phyloP scores from a whole-genome alignment of 2,888 invertebrate genomes.

The Danaus chrysippus region DNA sequence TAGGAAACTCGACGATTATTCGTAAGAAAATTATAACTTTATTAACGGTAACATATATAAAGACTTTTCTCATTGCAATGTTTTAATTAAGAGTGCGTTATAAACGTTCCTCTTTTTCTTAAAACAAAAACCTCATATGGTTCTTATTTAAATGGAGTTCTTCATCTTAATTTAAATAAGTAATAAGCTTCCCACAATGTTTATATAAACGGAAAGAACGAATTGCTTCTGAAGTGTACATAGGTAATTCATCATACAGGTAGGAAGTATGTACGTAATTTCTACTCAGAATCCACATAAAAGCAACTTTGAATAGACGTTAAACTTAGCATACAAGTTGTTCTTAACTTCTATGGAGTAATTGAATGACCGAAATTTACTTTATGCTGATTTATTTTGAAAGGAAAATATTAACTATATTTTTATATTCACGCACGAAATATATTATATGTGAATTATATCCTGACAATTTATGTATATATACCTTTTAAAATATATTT shows the following conservation, averaged over 20 bases:
- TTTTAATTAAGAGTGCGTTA: too few relatives aligned
- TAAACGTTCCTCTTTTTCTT: too few relatives aligned
- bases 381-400: not conserved
- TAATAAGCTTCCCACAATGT: not conserved
- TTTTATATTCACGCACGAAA: too few relatives aligned
- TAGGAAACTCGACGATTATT: too few relatives aligned
- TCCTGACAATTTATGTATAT: too few relatives aligned
- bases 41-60: too few relatives aligned
- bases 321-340: conserved; percentile 1
- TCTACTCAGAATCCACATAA: not conserved
- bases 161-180: not conserved
- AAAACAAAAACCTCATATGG: too few relatives aligned
- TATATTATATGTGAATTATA: too few relatives aligned
- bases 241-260: not conserved
- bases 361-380: conserved; percentile 1
- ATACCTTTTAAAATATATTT: too few relatives aligned
- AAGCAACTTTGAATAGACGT: conserved; percentile 1
- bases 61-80: too few relatives aligned
- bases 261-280: not conserved
- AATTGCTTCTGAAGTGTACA: not conserved
- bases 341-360: conserved; percentile 1
- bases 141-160: too few relatives aligned
- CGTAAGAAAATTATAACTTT: too few relatives aligned
- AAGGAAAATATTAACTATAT: not conserved
- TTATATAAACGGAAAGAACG: not conserved